phyloP scores from a whole-genome alignment of 2,888 invertebrate genomes.

The Alviniconcha strummeri region DNA sequence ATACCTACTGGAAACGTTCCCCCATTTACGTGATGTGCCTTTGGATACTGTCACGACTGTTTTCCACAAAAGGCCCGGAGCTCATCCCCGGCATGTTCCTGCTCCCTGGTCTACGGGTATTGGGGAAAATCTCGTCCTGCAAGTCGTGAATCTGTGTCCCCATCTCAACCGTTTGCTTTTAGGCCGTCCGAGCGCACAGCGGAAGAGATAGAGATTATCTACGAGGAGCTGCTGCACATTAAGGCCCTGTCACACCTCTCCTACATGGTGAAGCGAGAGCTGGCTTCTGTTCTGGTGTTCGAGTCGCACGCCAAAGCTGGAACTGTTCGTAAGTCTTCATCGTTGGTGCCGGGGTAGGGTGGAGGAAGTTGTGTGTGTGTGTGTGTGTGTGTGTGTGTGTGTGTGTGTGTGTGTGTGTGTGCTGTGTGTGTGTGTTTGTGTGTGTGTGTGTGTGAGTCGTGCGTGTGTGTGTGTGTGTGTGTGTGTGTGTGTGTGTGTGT shows the following conservation, averaged over 20 bases:
- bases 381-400: not conserved
- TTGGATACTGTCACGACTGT: no score
- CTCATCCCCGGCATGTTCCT: no score
- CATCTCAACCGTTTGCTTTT: constrained; percentile 42
- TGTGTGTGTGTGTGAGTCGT: not conserved
- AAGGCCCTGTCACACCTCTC: constrained; percentile 87
- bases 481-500: no score
- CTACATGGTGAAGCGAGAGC: constrained; percentile 86
- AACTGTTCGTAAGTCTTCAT: constrained; percentile 81
- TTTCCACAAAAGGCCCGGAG: no score
- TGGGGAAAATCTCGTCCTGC: no score
- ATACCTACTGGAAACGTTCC: no score
- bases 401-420: not conserved
- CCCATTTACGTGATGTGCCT: no score
- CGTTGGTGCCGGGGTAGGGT: no score
- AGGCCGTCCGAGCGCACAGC: constrained; percentile 85
- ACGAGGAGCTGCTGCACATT: constrained; percentile 87
- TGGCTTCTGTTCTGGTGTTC: constrained; percentile 86
- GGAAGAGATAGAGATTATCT: constrained; percentile 88
- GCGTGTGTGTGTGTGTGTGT: not conserved
- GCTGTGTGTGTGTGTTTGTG: not conserved
- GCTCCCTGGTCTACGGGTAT: no score
- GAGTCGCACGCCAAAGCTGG: constrained; percentile 86
- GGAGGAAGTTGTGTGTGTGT: not conserved
- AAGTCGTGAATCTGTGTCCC: no score